Base-by-base conservation (phyloP, 2,113 vertebrate species). In the Lampris megalopsis region DNA sequence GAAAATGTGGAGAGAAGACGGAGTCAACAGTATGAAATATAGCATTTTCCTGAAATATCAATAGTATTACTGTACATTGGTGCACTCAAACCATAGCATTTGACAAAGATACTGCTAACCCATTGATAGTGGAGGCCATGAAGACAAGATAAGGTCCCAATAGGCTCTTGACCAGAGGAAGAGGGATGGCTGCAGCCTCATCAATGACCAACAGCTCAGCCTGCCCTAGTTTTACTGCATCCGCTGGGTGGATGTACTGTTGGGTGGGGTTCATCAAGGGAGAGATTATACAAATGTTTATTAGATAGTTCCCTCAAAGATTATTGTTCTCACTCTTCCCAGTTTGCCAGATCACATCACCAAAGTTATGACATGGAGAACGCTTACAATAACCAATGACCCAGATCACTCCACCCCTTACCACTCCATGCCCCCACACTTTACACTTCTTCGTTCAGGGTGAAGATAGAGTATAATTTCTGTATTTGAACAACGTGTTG, bases 41-140 rank as follows among this genome's bases (percentile, higher is more conserved):
- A 4, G 10, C 48, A 62, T 45, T 24, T 24, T 24, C 24, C 24
- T 24, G 24, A 24, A 24, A 24, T 24, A 24, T 24, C n/a, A 41
- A 42, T 9, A 60, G 68, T 9, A 13, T 10, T 10, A 64, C 61
- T 24, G 2, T 9, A 36, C 24, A 67, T 38, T 43, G 6, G 24
- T 1, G 35, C 37, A 38, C 47, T 10, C 3, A 52, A 41, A 52
- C n/a, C 9, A 6, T 4, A 1, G 2, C 35, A 9, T 42, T 7
- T 3, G 4, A 56, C 24, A 5, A 8, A 36, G 6, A 4, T 1
- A 1, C 43, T 62, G 79, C 94, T 88, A 68, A 99, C 98, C 98
- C 98, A 0, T 99, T 99, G 90, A 99, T 97, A 45, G 98, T 99
- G 57, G 98, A 99, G 37, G 98, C 96, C 98, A 99, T 97, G 89